Conservation (phyloP, 30 jellyfish, hydroid and myxozoan species). For the Aurelia sp. region DNA sequence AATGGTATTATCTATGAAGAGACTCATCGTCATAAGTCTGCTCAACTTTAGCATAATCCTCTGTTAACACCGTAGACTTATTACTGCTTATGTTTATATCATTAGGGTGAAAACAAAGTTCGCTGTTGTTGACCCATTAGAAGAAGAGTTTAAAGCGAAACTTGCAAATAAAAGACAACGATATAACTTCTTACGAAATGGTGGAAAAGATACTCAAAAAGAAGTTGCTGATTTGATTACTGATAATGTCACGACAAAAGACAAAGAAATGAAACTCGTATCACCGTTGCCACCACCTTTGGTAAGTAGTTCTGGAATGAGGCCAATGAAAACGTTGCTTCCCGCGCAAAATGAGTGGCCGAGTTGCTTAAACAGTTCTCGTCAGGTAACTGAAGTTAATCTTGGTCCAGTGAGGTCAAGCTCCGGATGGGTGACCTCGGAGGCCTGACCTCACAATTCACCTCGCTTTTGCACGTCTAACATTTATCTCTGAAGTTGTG, state of each 20-base stretch:
- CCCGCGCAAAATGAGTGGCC: too few relatives aligned
- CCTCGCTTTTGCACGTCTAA: too few relatives aligned
- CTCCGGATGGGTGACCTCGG: too few relatives aligned
- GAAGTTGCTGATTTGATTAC: not conserved
- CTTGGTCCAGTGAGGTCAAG: too few relatives aligned
- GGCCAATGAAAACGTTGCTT: too few relatives aligned
- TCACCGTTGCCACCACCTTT: constrained; percentile 84
- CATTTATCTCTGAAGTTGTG: not conserved
- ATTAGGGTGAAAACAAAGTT: constrained; percentile 64
- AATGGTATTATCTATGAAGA: too few relatives aligned
- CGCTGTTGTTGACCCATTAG: constrained; percentile 71
- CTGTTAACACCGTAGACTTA: not conserved
- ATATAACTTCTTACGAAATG: constrained; percentile 49
- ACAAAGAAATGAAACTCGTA: constrained; percentile 45
- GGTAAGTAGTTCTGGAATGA: constrained; percentile 18
- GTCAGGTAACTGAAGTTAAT: too few relatives aligned
- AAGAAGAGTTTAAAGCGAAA: constrained; percentile 68
- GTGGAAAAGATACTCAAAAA: constrained; percentile 4
- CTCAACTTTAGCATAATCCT: not conserved
- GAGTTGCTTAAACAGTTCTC: too few relatives aligned
- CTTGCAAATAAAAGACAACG: constrained; percentile 63
- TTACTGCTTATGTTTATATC: not conserved
- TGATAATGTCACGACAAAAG: constrained; percentile 28
- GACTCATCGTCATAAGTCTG: too few relatives aligned
- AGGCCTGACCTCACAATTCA: too few relatives aligned